Evolutionary conservation across 2,797 vertebrate species (phyloP), one percentile per base, ranked within the genome.

Genomic region (Merluccius polli): DNA sequence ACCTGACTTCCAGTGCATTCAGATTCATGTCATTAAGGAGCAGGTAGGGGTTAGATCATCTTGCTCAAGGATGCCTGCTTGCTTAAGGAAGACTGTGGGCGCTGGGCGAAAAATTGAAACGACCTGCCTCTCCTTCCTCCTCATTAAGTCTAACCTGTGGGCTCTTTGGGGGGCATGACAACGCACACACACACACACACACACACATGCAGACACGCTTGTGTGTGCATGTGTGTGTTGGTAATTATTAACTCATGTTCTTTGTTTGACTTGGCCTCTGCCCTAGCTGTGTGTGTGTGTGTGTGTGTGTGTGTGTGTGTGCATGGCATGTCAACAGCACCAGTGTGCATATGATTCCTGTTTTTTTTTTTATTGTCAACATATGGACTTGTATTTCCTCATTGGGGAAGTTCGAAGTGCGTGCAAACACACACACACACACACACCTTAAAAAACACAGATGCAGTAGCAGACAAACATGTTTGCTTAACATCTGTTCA

Each of bases 231-330:
- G 81, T 79, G 77, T 81, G 73, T 69, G 85, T 67, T 75, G 87
- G 72, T 87, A 89, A 90, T 91, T 87, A 91, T 91, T 90, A 91
- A 89, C 89, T 80, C 81, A 65, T 75, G 81, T 79, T 77, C 74
- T 70, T 79, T 87, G 88, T 90, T 89, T 91, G 86, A 38, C 83
- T 75, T 75, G 86, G 74, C 78, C 52, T 81, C 73, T 67, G 36
- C 68, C 41, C 73, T 2, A 65, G n/a, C 68, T 65, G 16, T 63
- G 24, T 18, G 67, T 30, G 67, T 68, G 67, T 68, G 27, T 68
- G 67, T 68, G 52, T 74, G 73, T 79, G 65, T 75, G 35, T 76
- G 78, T 85, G 76, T 87, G 75, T 82, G 78, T 73, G 79, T 75
- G 70, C 59, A 41, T 73, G 29, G 68, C 16, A 21, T 41, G 76